Evolutionary conservation across 2,113 vertebrate genomes (phyloP), one percentile per base, ranked within the genome.

Genomic region (Apus apus): DNA sequence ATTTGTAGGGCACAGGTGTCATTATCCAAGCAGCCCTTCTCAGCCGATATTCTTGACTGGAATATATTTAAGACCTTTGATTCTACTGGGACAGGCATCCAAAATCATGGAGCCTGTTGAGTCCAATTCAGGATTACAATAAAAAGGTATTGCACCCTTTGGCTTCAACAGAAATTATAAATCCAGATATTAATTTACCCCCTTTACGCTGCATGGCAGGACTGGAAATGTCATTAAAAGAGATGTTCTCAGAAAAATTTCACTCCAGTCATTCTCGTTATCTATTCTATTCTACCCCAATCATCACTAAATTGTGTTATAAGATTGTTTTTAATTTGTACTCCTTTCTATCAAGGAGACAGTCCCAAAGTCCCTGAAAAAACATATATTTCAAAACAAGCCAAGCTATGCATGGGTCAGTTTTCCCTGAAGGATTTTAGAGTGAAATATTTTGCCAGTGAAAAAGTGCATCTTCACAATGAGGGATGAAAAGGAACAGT

Each of bases 31-130:
- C 1, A 6, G 30, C 34, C 17, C 5, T 60, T 89, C 72, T 45
- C 58, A 87, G 62, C 19, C 36, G 8, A 29, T 66, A 68, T 29
- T 66, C 4, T 40, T 83, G 56, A 46, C 30, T 40, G 62, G 27
- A 85, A 53, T 64, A 15, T 50, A 66, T 61, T 79, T 66, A 74
- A 88, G 58, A 88, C 23, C 38, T 82, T 70, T 2, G 2, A 3
- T 53, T 79, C 78, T 53, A 6, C 27, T 46, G 50, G n/a, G 61
- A 84, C 20, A 74, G 34, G 38, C 34, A 86, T 7, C 22, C 53
- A 65, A 61, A 92, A 78, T 8, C 0, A 0, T 43, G 36, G 19
- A 85, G 50, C 18, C 36, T 81, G 13, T 13, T 0, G 1, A 75
- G 53, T 56, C 17, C 50, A 51, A 5, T 18, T 53, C 62, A 85